phyloP scores from a whole-genome alignment of 2,797 vertebrate genomes.

The Alectoris magna region DNA sequence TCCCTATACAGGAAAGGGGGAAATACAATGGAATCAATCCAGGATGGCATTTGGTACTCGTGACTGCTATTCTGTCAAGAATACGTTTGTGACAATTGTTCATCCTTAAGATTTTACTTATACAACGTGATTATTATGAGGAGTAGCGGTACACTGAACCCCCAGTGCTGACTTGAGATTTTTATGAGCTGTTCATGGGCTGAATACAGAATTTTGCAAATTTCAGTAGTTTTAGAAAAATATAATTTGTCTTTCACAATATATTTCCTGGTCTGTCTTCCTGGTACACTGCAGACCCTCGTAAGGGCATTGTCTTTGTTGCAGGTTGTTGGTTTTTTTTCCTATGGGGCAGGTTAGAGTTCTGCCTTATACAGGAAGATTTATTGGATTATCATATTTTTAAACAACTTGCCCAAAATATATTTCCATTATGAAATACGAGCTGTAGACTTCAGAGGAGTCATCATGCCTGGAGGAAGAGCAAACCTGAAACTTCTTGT shows the following conservation, averaged over 20 bases:
- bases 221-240: not conserved
- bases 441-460: not conserved
- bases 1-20: not conserved
- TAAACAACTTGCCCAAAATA: not conserved
- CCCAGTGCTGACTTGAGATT: not conserved
- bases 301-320: no score
- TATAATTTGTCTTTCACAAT: not conserved
- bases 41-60: not conserved
- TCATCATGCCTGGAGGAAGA: not conserved
- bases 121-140: fast-evolving
- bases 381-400: not conserved
- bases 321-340: not conserved
- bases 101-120: not conserved
- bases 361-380: not conserved
- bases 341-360: not conserved
- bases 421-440: not conserved
- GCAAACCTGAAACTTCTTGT: not conserved
- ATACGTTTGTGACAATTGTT: fast-evolving
- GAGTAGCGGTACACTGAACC: fast-evolving
- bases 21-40: not conserved
- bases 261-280: fast-evolving
- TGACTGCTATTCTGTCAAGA: not conserved
- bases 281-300: not conserved
- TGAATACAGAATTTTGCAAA: not conserved
- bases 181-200: not conserved